A percentile compares a stretch with the other conserved stretches of the same genome.
phyloP scores from a whole-genome alignment of 2,888 invertebrate species.

The Atrina japonica region DNA sequence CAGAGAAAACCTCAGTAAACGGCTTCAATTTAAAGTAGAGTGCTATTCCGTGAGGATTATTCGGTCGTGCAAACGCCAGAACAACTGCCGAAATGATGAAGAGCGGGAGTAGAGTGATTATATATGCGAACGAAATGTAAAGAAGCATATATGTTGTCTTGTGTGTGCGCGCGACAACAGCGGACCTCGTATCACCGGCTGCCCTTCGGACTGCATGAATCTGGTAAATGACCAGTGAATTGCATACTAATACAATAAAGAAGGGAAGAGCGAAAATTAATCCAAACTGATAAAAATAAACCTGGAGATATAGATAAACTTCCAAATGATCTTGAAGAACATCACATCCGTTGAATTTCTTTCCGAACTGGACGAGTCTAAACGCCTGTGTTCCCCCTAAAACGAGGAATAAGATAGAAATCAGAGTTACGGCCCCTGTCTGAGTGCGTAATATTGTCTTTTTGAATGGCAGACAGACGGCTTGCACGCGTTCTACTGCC shows the following conservation, averaged over 20 bases:
- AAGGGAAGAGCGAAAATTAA: conserved; percentile 73
- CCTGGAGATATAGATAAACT: conserved; percentile 69
- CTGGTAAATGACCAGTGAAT: conserved; percentile 68
- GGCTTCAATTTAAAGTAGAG: conserved; percentile 49
- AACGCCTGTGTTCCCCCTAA: conserved; percentile 73
- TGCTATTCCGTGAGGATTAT: not conserved
- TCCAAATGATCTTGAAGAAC: conserved; percentile 52
- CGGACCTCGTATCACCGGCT: conserved; percentile 7
- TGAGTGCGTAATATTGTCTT: conserved; percentile 67
- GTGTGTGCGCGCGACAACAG: conserved; percentile 44
- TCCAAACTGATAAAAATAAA: conserved; percentile 72
- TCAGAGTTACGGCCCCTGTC: conserved; percentile 68
- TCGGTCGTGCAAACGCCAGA: conserved; percentile 43
- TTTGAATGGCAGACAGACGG: conserved; percentile 75
- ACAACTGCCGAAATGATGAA: conserved; percentile 64
- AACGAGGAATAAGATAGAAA: conserved; percentile 65
- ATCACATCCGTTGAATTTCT: conserved; percentile 49
- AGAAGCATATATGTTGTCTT: conserved; percentile 73
- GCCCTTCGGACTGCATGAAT: conserved; percentile 48
- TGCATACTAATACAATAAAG: conserved; percentile 69
- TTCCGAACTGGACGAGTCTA: conserved; percentile 66
- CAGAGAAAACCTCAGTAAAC: conserved; percentile 55
- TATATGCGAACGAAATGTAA: conserved; percentile 69
- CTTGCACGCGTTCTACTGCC: conserved; percentile 75
- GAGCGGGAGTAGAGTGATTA: conserved; percentile 67